phyloP scores from a whole-genome alignment of 1,140 invertebrate species.

The Streblospio benedicti region DNA sequence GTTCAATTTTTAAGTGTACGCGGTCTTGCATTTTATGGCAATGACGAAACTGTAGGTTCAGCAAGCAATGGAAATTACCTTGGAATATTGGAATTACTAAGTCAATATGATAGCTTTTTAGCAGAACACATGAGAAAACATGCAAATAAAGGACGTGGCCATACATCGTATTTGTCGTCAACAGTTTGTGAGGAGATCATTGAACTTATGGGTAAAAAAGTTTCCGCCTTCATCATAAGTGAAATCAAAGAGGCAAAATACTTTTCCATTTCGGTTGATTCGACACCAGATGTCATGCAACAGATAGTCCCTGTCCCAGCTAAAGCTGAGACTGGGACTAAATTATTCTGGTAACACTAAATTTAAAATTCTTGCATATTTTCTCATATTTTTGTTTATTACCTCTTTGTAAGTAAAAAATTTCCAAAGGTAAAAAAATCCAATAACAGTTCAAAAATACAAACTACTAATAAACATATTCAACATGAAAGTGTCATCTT shows the following conservation, averaged over 20 bases:
- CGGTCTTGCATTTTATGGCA: neutral
- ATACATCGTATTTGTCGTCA: neutral
- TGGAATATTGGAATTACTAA: too few species aligned
- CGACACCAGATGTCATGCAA: neutral
- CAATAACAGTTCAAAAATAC: too few species aligned
- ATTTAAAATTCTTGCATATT: too few species aligned
- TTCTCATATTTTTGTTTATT: too few species aligned
- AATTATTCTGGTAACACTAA: too few species aligned
- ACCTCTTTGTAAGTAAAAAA: too few species aligned
- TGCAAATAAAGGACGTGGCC: constrained; percentile 3
- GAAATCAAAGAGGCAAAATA: neutral
- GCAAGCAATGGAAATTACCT: neutral
- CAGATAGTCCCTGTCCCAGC: too few species aligned
- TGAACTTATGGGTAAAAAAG: constrained; percentile 4
- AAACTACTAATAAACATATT: too few species aligned
- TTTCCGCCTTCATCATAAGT: constrained; percentile 1
- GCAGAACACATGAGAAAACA: neutral
- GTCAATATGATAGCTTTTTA: neutral
- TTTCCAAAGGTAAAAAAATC: too few species aligned
- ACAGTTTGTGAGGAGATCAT: constrained; percentile 8
- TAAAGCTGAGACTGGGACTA: too few species aligned
- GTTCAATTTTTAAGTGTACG: neutral
- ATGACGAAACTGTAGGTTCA: neutral
- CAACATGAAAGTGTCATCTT: too few species aligned
- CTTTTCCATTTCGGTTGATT: constrained; percentile 1